Conservation (phyloP, 1,140 invertebrate genomes). For the Aphelinus atriplicis region DNA sequence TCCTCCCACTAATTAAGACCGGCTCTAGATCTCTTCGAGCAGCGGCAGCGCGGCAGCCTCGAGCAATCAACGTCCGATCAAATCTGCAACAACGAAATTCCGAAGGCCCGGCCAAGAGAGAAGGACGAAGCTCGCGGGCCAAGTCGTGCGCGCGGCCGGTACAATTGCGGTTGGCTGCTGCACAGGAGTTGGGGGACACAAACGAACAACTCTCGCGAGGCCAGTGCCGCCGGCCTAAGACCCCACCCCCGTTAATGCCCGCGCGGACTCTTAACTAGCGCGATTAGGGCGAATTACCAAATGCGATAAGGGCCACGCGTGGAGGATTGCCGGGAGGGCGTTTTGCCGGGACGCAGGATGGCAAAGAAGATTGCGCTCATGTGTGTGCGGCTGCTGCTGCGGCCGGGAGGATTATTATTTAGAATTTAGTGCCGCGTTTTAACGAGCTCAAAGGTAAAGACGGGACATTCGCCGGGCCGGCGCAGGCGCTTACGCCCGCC, state of each 20-base stretch:
- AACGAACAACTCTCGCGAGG: neutral
- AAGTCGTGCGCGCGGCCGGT: too few relatives aligned
- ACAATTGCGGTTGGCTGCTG: too few relatives aligned
- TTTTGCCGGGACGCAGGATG: too few relatives aligned
- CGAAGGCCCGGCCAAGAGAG: neutral
- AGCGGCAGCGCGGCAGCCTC: neutral
- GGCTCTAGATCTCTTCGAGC: neutral
- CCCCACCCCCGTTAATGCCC: slow-evolving; percentile 22
- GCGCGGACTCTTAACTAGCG: slow-evolving; percentile 27
- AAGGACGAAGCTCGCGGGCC: too few relatives aligned
- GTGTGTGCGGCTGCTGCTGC: neutral
- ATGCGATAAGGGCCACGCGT: slow-evolving; percentile 30
- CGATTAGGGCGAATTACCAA: slow-evolving; percentile 34
- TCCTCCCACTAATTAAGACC: slow-evolving; percentile 36
- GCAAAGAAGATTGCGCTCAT: too few relatives aligned
- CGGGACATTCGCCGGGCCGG: neutral
- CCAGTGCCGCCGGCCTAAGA: slow-evolving; percentile 13
- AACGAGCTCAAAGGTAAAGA: slow-evolving; percentile 14
- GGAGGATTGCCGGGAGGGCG: neutral
- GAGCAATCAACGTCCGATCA: slow-evolving; percentile 21
- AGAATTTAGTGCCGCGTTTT: slow-evolving; percentile 34
- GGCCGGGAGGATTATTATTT: slow-evolving; percentile 32
- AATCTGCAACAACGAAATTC: slow-evolving; percentile 2
- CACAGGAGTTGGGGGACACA: neutral
- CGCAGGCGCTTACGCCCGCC: too few relatives aligned